phyloP scores from a whole-genome alignment of 2,888 invertebrate genomes.

The Seira ritae region DNA sequence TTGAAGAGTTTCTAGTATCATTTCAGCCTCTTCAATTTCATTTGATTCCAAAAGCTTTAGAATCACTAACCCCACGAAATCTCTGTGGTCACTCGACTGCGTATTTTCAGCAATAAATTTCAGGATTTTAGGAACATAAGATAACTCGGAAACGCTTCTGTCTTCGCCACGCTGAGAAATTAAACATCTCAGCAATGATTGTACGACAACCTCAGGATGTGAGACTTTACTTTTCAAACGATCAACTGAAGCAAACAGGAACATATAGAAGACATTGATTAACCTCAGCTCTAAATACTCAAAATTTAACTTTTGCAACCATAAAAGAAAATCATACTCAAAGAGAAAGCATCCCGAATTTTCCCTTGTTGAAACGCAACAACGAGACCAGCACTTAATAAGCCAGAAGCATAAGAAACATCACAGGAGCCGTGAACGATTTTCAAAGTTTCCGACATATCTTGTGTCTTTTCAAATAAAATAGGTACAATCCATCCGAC shows the following conservation, averaged over 20 bases:
- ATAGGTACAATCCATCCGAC: slow-evolving; percentile 59
- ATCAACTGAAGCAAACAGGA: slow-evolving; percentile 38
- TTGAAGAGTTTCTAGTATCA: background rate
- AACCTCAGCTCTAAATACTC: too few relatives aligned
- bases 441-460: slow-evolving; percentile 43
- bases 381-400: slow-evolving; percentile 53
- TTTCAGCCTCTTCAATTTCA: slow-evolving; percentile 37
- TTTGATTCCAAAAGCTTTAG: slow-evolving; percentile 40
- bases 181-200: slow-evolving; percentile 34
- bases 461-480: slow-evolving; percentile 30
- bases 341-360: slow-evolving; percentile 38
- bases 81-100: slow-evolving; percentile 34
- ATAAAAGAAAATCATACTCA: slow-evolving; percentile 7
- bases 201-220: slow-evolving; percentile 32
- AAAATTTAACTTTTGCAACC: too few relatives aligned
- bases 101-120: slow-evolving; percentile 44
- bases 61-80: slow-evolving; percentile 57
- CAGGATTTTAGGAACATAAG: slow-evolving; percentile 25
- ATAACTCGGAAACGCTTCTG: slow-evolving; percentile 21
- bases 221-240: slow-evolving; percentile 34
- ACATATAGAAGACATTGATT: too few relatives aligned
- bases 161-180: slow-evolving; percentile 18
- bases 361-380: slow-evolving; percentile 50
- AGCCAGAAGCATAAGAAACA: slow-evolving; percentile 56
- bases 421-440: slow-evolving; percentile 36